Evolutionary conservation across 2,797 vertebrate species (phyloP).

Genomic region (Catamblyrhynchus diadema): DNA sequence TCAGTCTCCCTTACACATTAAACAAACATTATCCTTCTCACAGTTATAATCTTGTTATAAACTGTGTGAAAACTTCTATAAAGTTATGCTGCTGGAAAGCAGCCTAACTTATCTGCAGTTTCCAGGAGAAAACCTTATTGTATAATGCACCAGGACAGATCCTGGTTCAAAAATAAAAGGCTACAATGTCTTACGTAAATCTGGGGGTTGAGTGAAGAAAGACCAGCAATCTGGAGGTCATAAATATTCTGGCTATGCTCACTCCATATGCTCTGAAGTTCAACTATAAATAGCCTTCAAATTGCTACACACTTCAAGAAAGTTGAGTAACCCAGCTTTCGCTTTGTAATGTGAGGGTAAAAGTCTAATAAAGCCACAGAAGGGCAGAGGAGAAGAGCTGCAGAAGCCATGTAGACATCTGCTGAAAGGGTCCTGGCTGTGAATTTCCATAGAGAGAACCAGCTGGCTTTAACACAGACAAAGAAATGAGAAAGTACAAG

Average conservation of each 20-base stretch:
- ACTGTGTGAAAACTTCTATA: neutral
- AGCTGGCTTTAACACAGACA: constrained; percentile 52
- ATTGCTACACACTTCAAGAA: constrained; percentile 44
- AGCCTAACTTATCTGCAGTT: neutral
- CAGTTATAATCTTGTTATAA: neutral
- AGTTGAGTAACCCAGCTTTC: constrained; percentile 54
- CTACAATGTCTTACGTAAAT: constrained; percentile 37
- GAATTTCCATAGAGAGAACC: constrained; percentile 58
- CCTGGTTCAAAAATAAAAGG: constrained; percentile 46
- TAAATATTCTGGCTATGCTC: constrained; percentile 19
- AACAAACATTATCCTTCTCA: neutral
- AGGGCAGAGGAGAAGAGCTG: constrained; percentile 53
- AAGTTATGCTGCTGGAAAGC: constrained; percentile 12
- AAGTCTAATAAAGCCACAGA: constrained; percentile 59
- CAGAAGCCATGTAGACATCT: constrained; percentile 57
- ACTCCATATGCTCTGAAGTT: constrained; percentile 42
- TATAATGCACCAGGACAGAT: constrained; percentile 27
- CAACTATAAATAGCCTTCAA: constrained; percentile 58
- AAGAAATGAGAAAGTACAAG: constrained; percentile 51
- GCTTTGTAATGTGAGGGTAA: constrained; percentile 39
- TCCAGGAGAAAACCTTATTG: neutral
- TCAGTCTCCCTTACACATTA: neutral
- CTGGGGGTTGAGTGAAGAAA: constrained; percentile 50
- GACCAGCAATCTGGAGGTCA: constrained; percentile 36
- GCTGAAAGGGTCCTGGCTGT: constrained; percentile 62